Evolutionary conservation across 2,113 vertebrate species (phyloP).

Genomic region (Psammodynastes pulverulentus): DNA sequence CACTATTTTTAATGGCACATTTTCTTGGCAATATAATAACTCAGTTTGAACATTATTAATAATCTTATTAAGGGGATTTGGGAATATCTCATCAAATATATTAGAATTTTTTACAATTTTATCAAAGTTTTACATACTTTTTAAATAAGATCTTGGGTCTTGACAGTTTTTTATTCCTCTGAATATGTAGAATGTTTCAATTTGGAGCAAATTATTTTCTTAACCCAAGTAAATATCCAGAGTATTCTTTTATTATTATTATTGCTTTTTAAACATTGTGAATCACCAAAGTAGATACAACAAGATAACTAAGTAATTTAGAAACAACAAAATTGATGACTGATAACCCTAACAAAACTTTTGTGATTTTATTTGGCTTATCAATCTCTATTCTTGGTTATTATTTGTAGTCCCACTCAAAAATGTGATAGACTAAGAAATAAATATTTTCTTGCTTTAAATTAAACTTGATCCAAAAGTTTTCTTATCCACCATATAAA

Average conservation of each 20-base stretch:
- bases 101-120: background rate
- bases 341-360: background rate
- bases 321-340: background rate
- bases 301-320: background rate
- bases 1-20: background rate
- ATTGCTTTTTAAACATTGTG: background rate
- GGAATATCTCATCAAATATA: background rate
- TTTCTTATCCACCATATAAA: background rate
- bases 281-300: background rate
- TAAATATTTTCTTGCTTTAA: background rate
- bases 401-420: background rate
- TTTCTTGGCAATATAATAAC: background rate
- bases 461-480: background rate
- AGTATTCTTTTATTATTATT: background rate
- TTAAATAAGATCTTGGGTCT: background rate
- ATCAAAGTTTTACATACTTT: background rate
- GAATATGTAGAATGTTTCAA: background rate
- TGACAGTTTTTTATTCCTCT: background rate
- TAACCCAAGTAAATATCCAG: background rate
- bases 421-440: background rate
- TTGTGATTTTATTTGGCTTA: background rate
- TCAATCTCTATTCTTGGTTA: background rate
- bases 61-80: background rate
- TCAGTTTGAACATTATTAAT: background rate
- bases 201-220: background rate